Conservation (phyloP, 2,888 invertebrate genomes). For the Lamellibrachia satsuma region DNA sequence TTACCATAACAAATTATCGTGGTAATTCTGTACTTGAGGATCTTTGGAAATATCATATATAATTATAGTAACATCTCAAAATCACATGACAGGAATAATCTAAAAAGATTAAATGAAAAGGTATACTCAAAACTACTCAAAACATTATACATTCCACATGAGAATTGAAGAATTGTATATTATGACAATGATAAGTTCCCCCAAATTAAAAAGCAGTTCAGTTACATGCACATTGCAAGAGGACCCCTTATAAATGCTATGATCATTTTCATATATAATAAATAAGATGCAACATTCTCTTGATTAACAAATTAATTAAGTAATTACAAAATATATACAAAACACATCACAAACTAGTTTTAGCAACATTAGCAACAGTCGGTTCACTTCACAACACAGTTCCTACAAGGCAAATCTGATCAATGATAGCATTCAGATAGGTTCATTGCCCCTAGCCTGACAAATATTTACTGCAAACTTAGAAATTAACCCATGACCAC, state of each 20-base stretch:
- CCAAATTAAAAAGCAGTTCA: not conserved
- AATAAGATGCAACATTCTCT: not conserved
- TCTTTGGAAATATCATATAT: not conserved
- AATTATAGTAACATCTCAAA: not conserved
- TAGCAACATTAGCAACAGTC: not conserved
- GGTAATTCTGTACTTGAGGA: not conserved
- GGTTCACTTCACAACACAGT: not conserved
- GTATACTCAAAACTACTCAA: not conserved
- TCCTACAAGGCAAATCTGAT: not conserved
- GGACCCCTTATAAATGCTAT: not conserved
- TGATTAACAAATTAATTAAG: not conserved
- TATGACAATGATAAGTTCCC: not conserved
- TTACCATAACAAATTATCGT: not conserved
- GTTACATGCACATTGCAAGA: not conserved
- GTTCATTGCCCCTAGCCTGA: not conserved
- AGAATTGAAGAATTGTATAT: not conserved
- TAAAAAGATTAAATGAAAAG: not conserved
- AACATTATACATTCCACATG: not conserved
- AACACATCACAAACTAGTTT: not conserved
- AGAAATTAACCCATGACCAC: not conserved
- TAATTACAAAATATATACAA: slow-evolving; percentile 6
- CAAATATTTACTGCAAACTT: not conserved
- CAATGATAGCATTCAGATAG: not conserved
- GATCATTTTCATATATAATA: not conserved
- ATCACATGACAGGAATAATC: not conserved